Evolutionary conservation across 1,140 invertebrate genomes (phyloP).

Genomic region (Cotesia chilonis): DNA sequence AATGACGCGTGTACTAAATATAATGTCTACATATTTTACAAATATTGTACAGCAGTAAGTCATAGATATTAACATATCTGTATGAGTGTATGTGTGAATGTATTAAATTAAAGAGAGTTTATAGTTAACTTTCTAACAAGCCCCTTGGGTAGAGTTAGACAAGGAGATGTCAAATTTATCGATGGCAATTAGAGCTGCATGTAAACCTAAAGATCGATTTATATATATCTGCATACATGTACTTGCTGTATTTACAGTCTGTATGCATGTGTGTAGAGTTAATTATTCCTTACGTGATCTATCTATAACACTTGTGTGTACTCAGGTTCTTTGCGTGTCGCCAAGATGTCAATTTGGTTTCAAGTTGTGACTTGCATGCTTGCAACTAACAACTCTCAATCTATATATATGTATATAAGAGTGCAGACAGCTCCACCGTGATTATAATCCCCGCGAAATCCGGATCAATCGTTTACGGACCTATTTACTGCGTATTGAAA

Average conservation of each 20-base stretch:
- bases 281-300: neutral
- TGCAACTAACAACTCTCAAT: too few relatives aligned
- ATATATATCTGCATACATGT: slow-evolving; percentile 10
- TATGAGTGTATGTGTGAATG: neutral
- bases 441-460: too few relatives aligned
- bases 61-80: too few relatives aligned
- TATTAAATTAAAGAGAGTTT: slow-evolving; percentile 1
- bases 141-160: slow-evolving; percentile 4
- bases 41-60: neutral
- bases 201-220: slow-evolving; percentile 31
- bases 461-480: too few relatives aligned
- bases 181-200: slow-evolving; percentile 38
- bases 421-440: too few relatives aligned
- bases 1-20: slow-evolving; percentile 34
- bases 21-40: neutral
- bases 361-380: too few relatives aligned
- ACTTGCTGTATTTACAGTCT: neutral
- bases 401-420: too few relatives aligned
- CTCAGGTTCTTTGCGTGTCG: too few relatives aligned
- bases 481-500: neutral
- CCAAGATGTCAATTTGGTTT: too few relatives aligned
- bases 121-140: slow-evolving; percentile 31
- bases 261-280: neutral
- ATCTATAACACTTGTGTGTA: too few relatives aligned
- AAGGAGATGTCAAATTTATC: slow-evolving; percentile 42